Evolutionary conservation across 2,113 vertebrate genomes (phyloP).

Genomic region (Callipepla squamata): DNA sequence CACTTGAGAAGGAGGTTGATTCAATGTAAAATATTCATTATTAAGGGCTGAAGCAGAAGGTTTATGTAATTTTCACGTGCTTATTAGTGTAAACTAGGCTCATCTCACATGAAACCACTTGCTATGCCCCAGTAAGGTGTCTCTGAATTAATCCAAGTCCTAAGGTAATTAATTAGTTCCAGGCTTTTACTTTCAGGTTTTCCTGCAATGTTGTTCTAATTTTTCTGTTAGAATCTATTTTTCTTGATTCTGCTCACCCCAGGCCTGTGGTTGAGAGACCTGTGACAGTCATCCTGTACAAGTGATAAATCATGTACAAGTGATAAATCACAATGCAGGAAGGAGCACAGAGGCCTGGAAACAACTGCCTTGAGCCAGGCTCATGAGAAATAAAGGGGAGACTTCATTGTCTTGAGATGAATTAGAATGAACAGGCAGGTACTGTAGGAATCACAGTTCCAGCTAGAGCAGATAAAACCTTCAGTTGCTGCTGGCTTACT

Average conservation of each 20-base stretch:
- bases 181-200: background rate
- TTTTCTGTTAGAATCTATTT: background rate
- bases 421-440: background rate
- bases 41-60: background rate
- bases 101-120: background rate
- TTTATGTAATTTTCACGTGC: background rate
- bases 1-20: background rate
- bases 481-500: background rate
- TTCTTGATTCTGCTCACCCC: background rate
- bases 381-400: slow-evolving; percentile 13
- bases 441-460: background rate
- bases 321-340: slow-evolving; percentile 49
- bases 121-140: background rate
- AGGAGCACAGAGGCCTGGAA: slow-evolving; percentile 4
- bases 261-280: background rate
- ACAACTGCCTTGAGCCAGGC: background rate
- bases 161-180: background rate
- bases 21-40: background rate
- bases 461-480: background rate
- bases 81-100: background rate
- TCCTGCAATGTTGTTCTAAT: background rate
- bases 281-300: slow-evolving; percentile 10
- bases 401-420: background rate
- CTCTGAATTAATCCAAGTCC: background rate
- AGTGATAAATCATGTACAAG: slow-evolving; percentile 43